These are phyloP conservation scores for Uropetala carovei DNA, from an alignment of 2,888 invertebrate species.

Conservation along the genomic window DNA sequence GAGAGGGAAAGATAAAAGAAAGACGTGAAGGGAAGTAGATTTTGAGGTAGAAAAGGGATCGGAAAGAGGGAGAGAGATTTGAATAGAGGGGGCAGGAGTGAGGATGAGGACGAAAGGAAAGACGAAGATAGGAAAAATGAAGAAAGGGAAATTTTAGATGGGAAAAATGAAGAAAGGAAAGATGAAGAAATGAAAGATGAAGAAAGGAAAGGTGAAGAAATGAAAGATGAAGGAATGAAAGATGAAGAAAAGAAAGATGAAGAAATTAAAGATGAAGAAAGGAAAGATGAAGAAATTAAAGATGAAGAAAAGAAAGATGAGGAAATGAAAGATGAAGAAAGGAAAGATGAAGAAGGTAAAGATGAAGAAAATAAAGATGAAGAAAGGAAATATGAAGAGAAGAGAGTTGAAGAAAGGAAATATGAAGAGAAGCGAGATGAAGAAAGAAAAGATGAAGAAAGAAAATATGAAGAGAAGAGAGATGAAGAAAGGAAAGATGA, in stretches of 20 bases:
- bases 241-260: not conserved
- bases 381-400: constrained; percentile 1
- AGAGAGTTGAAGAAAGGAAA: not conserved
- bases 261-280: too few relatives aligned
- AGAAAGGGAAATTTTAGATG: too few relatives aligned
- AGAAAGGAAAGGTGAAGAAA: not conserved
- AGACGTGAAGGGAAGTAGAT: too few relatives aligned
- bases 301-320: too few relatives aligned
- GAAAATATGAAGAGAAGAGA: not conserved
- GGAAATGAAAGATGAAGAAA: not conserved
- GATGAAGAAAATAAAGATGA: not conserved
- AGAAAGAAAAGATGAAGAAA: not conserved
- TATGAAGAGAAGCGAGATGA: not conserved
- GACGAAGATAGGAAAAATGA: too few relatives aligned
- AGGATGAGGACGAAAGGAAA: too few relatives aligned
- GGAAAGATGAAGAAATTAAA: too few relatives aligned
- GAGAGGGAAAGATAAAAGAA: too few relatives aligned
- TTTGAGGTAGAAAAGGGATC: too few relatives aligned
- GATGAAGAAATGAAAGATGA: not conserved
- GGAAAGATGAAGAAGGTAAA: not conserved
- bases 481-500: not conserved
- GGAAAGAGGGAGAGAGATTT: too few relatives aligned
- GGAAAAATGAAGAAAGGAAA: too few relatives aligned
- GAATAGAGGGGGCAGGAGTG: too few relatives aligned
- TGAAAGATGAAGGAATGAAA: not conserved